Base-by-base conservation (phyloP, 2,113 vertebrate species). In the Limnothrissa miodon region DNA sequence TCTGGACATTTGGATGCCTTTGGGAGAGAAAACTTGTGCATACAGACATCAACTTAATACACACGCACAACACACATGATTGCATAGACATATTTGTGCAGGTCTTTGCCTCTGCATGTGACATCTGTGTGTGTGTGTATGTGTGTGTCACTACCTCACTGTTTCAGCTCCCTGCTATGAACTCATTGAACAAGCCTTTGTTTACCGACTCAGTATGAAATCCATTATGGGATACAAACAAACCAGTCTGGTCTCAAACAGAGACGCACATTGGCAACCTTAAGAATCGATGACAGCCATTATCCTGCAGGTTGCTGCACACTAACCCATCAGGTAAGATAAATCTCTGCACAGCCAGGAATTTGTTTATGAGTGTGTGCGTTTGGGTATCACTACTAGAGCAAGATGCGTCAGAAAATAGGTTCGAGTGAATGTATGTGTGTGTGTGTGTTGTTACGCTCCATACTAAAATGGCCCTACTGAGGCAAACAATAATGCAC, bases 401-500 rank as follows among this genome's bases (percentile, higher is more conserved):
- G 59, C 10, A 25, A 29, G 59, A n/a, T n/a, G n/a, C n/a, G n/a
- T n/a, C n/a, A n/a, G n/a, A n/a, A n/a, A n/a, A n/a, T n/a, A n/a
- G n/a, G n/a, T 17, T 56, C 4, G 51, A 6, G 53, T 59, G 53
- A n/a, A 25, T 59, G 53, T 59, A 23, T 59, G 53, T 59, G 53
- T 59, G 53, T 59, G 53, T 59, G 53, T 59, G 53, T 59, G 53
- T 59, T n/a, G n/a, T n/a, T n/a, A n/a, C n/a, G n/a, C n/a, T n/a
- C n/a, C n/a, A n/a, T n/a, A n/a, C n/a, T n/a, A n/a, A n/a, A n/a
- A n/a, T n/a, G n/a, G n/a, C n/a, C n/a, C n/a, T n/a, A n/a, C n/a
- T n/a, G n/a, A n/a, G n/a, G n/a, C n/a, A n/a, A n/a, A n/a, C n/a
- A n/a, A n/a, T n/a, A n/a, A n/a, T n/a, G n/a, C n/a, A n/a, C n/a